phyloP scores from a whole-genome alignment of 1,140 invertebrate genomes.

The Tetramorium alpestre region DNA sequence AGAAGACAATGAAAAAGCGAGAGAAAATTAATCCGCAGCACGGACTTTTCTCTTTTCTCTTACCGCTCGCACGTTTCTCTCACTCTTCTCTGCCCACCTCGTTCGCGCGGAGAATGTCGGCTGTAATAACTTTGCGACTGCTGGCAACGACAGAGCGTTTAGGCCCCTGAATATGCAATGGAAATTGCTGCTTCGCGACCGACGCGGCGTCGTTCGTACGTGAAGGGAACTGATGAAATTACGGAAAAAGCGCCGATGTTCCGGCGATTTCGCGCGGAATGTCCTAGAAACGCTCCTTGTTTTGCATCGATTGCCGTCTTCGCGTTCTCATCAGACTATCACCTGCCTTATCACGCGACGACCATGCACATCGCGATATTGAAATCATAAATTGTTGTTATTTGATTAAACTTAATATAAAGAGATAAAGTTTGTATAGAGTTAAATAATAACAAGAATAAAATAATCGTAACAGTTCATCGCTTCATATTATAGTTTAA shows the following conservation, averaged over 20 bases:
- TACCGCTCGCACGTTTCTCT: slow-evolving; percentile 6
- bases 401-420: neutral
- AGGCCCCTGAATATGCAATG: slow-evolving; percentile 76
- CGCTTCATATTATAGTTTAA: neutral
- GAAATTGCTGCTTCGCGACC: slow-evolving; percentile 65
- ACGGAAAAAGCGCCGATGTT: slow-evolving; percentile 51
- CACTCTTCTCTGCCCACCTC: slow-evolving; percentile 16
- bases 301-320: slow-evolving; percentile 38
- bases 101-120: slow-evolving; percentile 60
- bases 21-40: slow-evolving; percentile 73
- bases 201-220: slow-evolving; percentile 20
- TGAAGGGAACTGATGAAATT: slow-evolving; percentile 54
- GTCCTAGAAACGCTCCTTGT: slow-evolving; percentile 36
- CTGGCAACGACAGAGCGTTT: slow-evolving; percentile 74
- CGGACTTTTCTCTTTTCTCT: neutral
- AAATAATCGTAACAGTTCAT: neutral
- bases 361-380: neutral
- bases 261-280: slow-evolving; percentile 38
- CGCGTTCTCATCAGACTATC: slow-evolving; percentile 23
- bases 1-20: slow-evolving; percentile 52
- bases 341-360: slow-evolving; percentile 15
- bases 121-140: slow-evolving; percentile 77
- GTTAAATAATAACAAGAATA: neutral
- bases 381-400: slow-evolving; percentile 16
- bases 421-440: neutral